Evolutionary conservation across 2,113 vertebrate genomes (phyloP).

Genomic region (Ariopsis seemanni): DNA sequence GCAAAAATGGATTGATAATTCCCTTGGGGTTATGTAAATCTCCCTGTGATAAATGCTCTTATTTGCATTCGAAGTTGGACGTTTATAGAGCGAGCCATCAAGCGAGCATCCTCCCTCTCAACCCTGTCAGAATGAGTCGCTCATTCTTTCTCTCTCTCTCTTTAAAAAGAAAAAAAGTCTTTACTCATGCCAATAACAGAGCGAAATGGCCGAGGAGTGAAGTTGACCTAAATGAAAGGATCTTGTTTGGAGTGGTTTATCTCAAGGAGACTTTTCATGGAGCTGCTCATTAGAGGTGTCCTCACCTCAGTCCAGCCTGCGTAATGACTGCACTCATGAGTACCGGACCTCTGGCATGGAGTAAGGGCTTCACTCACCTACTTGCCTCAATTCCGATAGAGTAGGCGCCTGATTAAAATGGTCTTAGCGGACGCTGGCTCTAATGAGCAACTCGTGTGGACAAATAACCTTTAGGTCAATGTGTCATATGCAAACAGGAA

Average conservation of each 20-base stretch:
- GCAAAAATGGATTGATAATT: conserved; percentile 6
- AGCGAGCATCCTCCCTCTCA: conserved; percentile 24
- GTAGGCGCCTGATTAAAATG: conserved; percentile 60
- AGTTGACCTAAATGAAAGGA: conserved; percentile 54
- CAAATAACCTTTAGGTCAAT: conserved; percentile 63
- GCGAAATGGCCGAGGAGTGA: conserved; percentile 45
- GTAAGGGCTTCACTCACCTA: conserved; percentile 26
- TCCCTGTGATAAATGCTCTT: neutral
- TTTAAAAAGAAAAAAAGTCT: conserved; percentile 8
- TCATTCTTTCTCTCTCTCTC: conserved; percentile 33
- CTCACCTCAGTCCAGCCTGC: conserved; percentile 55
- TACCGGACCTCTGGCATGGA: conserved; percentile 41
- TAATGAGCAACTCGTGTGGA: conserved; percentile 54
- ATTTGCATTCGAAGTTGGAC: conserved; percentile 16
- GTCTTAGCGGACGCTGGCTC: conserved; percentile 57
- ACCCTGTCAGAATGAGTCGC: conserved; percentile 39
- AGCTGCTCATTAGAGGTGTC: conserved; percentile 63
- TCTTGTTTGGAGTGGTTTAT: conserved; percentile 43
- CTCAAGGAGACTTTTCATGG: conserved; percentile 42
- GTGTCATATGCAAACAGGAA: conserved; percentile 46
- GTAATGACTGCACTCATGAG: conserved; percentile 49
- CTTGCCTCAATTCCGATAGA: conserved; percentile 58
- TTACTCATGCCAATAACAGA: conserved; percentile 40
- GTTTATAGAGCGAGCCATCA: conserved; percentile 36
- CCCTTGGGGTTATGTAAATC: conserved; percentile 26